Evolutionary conservation across 2,113 vertebrate genomes (phyloP).

Genomic region (Illadopsis cleaveri): DNA sequence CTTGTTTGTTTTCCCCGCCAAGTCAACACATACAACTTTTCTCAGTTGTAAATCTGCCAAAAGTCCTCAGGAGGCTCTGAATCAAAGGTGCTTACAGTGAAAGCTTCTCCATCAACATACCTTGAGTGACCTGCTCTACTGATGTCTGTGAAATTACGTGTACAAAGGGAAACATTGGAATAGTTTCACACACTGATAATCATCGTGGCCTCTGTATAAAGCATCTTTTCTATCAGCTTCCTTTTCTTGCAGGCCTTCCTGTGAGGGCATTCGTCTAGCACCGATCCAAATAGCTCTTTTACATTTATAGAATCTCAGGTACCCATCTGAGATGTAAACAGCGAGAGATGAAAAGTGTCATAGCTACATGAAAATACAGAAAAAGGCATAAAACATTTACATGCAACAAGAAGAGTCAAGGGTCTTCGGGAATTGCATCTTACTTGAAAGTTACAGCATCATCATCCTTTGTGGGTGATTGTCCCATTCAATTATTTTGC

Average conservation of each 20-base stretch:
- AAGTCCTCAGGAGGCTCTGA: background rate
- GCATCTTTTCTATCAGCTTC: background rate
- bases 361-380: background rate
- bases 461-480: background rate
- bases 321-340: background rate
- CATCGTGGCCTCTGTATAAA: background rate
- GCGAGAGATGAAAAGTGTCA: background rate
- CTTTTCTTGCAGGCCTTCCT: background rate
- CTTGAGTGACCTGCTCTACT: background rate
- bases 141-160: background rate
- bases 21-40: background rate
- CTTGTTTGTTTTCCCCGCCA: background rate
- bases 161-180: background rate
- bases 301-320: background rate
- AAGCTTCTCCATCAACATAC: background rate
- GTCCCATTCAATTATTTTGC: background rate
- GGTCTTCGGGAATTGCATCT: background rate
- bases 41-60: background rate
- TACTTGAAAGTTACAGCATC: background rate
- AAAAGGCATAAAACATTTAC: background rate
- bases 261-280: background rate
- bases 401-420: background rate
- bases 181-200: background rate
- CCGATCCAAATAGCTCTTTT: background rate
- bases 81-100: background rate